Percentiles rank a stretch among this genome's conserved stretches.
These are phyloP conservation scores for Diadophis punctatus DNA, from an alignment of 2,113 vertebrate genomes.

Conservation along the genomic window DNA sequence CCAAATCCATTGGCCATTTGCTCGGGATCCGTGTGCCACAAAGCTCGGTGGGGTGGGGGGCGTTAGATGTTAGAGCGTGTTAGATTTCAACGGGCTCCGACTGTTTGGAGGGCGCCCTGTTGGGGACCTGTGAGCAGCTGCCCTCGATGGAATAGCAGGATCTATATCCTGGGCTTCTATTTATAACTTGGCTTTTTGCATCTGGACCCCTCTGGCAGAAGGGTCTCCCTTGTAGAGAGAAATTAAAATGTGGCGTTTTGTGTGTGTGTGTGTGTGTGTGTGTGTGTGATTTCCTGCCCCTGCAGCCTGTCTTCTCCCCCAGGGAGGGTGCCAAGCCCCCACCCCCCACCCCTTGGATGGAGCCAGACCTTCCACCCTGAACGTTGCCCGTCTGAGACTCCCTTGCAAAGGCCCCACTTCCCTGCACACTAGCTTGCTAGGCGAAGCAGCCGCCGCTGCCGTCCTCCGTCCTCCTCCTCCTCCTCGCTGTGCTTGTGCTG, in stretches of 20 bases:
- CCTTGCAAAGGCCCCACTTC: slow-evolving; percentile 65
- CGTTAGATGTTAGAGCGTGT: not conserved
- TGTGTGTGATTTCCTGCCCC: not conserved
- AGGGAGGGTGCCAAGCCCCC: not conserved
- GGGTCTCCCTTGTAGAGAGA: not conserved
- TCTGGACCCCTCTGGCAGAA: not conserved
- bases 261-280: not conserved
- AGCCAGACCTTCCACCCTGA: not conserved
- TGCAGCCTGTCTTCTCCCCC: not conserved
- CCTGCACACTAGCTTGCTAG: slow-evolving; percentile 75
- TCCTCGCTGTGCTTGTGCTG: slow-evolving; percentile 32
- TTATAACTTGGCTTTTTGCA: not conserved
- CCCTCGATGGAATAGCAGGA: not conserved
- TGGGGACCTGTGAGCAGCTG: not conserved
- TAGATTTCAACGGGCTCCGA: not conserved
- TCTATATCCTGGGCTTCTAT: not conserved
- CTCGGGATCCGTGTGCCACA: not conserved
- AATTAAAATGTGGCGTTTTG: no score
- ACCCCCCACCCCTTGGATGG: not conserved
- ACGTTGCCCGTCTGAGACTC: slow-evolving; percentile 68
- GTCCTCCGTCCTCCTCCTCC: no score
- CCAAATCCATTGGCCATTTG: not conserved
- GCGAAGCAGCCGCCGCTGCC: slow-evolving; percentile 19
- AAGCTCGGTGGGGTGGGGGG: no score
- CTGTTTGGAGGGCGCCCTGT: accelerated